These are phyloP conservation scores for Diglossa brunneiventris DNA, from an alignment of 2,113 vertebrate species.

Conservation along the genomic window DNA sequence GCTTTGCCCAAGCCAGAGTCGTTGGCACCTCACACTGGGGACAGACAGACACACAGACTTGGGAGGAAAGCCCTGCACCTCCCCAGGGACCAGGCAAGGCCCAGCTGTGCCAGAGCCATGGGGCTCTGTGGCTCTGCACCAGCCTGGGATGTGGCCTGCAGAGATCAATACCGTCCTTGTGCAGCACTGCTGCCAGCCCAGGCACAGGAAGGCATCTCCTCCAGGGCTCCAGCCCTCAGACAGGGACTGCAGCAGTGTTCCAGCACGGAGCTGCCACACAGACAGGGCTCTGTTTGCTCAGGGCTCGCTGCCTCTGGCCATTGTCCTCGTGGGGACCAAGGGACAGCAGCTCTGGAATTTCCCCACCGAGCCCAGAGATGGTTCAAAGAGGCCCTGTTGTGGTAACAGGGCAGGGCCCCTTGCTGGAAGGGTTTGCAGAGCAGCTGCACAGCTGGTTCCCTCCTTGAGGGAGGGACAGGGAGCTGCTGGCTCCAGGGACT, in stretches of 20 bases:
- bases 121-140: neutral
- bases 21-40: rapidly evolving
- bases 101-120: neutral
- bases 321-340: neutral
- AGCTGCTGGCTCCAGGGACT: neutral
- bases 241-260: conserved; percentile 36
- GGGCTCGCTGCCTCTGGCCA: neutral
- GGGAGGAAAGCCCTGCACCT: neutral
- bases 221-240: neutral
- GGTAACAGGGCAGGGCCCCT: neutral
- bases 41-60: neutral
- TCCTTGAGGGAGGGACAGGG: neutral
- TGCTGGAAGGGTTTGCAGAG: neutral
- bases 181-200: neutral
- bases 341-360: conserved; percentile 26
- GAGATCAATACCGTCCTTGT: conserved; percentile 16
- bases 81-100: neutral
- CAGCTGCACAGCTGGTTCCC: neutral
- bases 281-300: conserved; percentile 35
- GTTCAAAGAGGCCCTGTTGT: conserved; percentile 5
- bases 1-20: neutral
- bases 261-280: neutral
- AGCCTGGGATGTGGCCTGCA: neutral
- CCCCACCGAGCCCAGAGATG: neutral
- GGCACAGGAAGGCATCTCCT: neutral